These are phyloP conservation scores for Sycophaga agraensis DNA, from an alignment of 1,140 invertebrate genomes.

Conservation along the genomic window DNA sequence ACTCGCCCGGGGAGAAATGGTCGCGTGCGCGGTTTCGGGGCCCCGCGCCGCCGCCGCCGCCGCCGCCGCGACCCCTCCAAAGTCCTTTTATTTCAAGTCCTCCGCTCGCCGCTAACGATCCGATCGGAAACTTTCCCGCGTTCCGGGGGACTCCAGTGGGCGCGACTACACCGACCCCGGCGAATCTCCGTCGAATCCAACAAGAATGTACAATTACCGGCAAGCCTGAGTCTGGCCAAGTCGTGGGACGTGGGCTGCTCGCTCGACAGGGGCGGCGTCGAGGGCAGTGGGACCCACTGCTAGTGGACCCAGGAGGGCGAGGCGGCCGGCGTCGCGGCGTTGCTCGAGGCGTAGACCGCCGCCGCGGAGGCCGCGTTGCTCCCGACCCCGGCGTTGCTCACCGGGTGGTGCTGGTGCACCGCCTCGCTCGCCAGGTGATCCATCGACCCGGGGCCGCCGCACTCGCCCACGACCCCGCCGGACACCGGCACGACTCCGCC, in stretches of 20 bases:
- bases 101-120: too few relatives aligned
- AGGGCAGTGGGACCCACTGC: conserved; percentile 49
- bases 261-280: conserved; percentile 45
- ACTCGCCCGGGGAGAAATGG: too few relatives aligned
- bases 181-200: too few relatives aligned
- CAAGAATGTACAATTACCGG: conserved; percentile 43
- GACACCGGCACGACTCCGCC: conserved; percentile 29
- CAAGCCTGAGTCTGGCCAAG: conserved; percentile 39
- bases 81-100: too few relatives aligned
- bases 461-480: neutral
- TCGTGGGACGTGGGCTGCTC: conserved; percentile 40
- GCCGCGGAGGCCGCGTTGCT: conserved; percentile 32
- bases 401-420: neutral
- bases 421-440: conserved; percentile 26
- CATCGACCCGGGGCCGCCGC: conserved; percentile 25
- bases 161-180: too few relatives aligned
- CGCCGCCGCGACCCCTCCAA: too few relatives aligned
- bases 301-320: conserved; percentile 72
- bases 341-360: conserved; percentile 53
- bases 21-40: too few relatives aligned
- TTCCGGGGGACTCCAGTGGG: too few relatives aligned
- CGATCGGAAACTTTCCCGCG: too few relatives aligned
- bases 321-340: conserved; percentile 60
- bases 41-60: too few relatives aligned
- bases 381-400: conserved; percentile 28